Evolutionary conservation across 2,797 vertebrate genomes (phyloP).

Genomic region (Chelidonichthys spinosus): DNA sequence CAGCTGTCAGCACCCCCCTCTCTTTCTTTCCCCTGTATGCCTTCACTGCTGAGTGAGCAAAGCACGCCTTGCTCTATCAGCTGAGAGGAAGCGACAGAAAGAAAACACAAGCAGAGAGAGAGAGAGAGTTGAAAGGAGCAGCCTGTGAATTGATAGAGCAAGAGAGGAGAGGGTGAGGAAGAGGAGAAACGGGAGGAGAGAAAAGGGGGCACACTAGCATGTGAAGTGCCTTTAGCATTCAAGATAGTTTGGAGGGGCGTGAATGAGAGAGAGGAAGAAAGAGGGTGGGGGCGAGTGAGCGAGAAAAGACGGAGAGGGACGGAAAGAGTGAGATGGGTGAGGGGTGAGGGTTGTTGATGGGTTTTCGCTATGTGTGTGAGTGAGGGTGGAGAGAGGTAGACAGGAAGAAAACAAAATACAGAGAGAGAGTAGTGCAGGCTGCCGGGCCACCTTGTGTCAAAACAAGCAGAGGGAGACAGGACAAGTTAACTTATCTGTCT

Average conservation of each 20-base stretch:
- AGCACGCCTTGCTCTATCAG: slow-evolving; percentile 83
- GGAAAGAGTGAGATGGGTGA: slow-evolving; percentile 53
- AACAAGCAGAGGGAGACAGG: slow-evolving; percentile 50
- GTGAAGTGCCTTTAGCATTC: slow-evolving; percentile 72
- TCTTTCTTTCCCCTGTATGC: slow-evolving; percentile 64
- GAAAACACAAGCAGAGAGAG: slow-evolving; percentile 56
- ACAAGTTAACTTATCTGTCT: slow-evolving; percentile 56
- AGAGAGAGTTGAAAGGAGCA: slow-evolving; percentile 43
- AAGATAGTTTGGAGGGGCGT: slow-evolving; percentile 64
- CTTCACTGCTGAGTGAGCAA: slow-evolving; percentile 86
- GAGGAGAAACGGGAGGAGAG: slow-evolving; percentile 49
- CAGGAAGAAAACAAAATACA: slow-evolving; percentile 62
- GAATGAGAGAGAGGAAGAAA: slow-evolving; percentile 62
- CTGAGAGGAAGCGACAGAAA: slow-evolving; percentile 83
- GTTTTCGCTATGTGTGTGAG: slow-evolving; percentile 73
- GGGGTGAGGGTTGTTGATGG: slow-evolving; percentile 70
- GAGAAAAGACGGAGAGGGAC: slow-evolving; percentile 52
- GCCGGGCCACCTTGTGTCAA: too few relatives aligned
- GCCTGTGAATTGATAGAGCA: slow-evolving; percentile 48
- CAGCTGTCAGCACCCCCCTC: slow-evolving; percentile 22
- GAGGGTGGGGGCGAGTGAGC: slow-evolving; percentile 34
- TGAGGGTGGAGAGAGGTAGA: slow-evolving; percentile 73
- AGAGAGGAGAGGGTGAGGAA: slow-evolving; percentile 44
- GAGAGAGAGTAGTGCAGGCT: slow-evolving; percentile 9
- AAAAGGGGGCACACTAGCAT: slow-evolving; percentile 51